Percentiles rank a stretch among this genome's conserved stretches.
These are phyloP conservation scores for Mesorhabditis sp. DNA, from an alignment of 2,888 invertebrate genomes.

Conservation along the genomic window DNA sequence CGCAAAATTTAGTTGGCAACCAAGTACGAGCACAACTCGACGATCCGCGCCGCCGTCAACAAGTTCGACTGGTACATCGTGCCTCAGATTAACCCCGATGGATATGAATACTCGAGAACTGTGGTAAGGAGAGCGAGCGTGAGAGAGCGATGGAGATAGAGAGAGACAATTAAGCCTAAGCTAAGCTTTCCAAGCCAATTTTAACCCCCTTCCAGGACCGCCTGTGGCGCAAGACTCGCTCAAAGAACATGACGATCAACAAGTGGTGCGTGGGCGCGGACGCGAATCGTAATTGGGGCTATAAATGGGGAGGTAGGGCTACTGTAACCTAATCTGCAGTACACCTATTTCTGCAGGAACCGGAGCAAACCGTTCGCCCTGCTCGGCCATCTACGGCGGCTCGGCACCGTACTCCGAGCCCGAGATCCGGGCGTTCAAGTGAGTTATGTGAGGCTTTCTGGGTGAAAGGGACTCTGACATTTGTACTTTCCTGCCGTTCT, in stretches of 20 bases:
- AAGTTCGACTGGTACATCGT: constrained; percentile 55
- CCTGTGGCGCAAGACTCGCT: constrained; percentile 56
- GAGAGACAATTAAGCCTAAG: background rate
- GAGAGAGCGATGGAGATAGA: background rate
- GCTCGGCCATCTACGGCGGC: constrained; percentile 54
- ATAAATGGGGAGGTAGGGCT: constrained; percentile 45
- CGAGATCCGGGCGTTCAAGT: constrained; percentile 36
- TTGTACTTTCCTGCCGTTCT: no score
- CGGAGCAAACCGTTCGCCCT: constrained; percentile 50
- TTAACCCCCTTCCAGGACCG: constrained; percentile 37
- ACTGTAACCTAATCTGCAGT: background rate
- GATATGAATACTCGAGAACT: constrained; percentile 50
- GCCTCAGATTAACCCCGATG: constrained; percentile 55
- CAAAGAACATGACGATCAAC: constrained; percentile 42
- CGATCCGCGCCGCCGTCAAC: constrained; percentile 33
- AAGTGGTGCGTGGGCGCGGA: constrained; percentile 56
- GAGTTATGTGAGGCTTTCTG: background rate
- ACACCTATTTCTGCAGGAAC: constrained; percentile 31
- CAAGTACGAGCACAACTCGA: constrained; percentile 32
- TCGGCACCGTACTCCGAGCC: constrained; percentile 43
- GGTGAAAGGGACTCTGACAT: no score
- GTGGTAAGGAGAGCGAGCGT: constrained; percentile 21
- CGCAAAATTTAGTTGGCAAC: constrained; percentile 27
- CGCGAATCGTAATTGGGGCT: constrained; percentile 57
- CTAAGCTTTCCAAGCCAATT: background rate